A percentile compares a stretch with the other conserved stretches of the same genome.
These are phyloP conservation scores for Troilus luridus DNA, from an alignment of 2,888 invertebrate genomes.

Conservation along the genomic window DNA sequence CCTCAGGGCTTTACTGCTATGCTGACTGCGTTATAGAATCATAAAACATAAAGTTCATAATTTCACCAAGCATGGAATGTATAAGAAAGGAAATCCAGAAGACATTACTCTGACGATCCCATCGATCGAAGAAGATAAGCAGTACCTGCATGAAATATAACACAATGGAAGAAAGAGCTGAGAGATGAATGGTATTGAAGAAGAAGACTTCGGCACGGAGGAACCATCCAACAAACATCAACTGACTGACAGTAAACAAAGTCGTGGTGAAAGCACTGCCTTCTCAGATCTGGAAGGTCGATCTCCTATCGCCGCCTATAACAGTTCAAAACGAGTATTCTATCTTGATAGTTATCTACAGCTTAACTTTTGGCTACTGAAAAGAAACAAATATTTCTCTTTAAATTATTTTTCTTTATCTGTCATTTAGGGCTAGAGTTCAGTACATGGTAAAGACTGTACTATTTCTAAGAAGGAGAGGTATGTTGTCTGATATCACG, in stretches of 20 bases:
- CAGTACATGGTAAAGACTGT: too few relatives aligned
- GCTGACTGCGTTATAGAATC: too few relatives aligned
- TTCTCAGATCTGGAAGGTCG: background rate
- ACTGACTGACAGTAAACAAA: slow-evolving; percentile 3
- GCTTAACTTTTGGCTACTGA: too few relatives aligned
- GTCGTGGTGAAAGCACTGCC: slow-evolving; percentile 10
- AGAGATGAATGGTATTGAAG: background rate
- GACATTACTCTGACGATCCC: background rate
- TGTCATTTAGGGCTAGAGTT: too few relatives aligned
- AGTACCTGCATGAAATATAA: background rate
- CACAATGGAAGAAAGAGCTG: background rate
- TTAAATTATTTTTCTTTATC: too few relatives aligned
- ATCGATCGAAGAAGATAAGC: background rate
- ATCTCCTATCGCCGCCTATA: background rate
- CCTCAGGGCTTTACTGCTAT: too few relatives aligned
- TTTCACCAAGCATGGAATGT: background rate
- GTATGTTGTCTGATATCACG: too few relatives aligned
- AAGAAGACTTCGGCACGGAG: background rate
- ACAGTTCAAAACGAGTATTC: background rate
- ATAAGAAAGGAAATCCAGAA: background rate
- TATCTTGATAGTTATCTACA: background rate
- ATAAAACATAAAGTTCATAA: background rate
- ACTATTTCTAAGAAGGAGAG: too few relatives aligned
- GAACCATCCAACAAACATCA: background rate
- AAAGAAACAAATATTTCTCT: too few relatives aligned